These are phyloP conservation scores for Catotricha subobsoleta DNA, from an alignment of 2,888 invertebrate genomes.

Conservation along the genomic window DNA sequence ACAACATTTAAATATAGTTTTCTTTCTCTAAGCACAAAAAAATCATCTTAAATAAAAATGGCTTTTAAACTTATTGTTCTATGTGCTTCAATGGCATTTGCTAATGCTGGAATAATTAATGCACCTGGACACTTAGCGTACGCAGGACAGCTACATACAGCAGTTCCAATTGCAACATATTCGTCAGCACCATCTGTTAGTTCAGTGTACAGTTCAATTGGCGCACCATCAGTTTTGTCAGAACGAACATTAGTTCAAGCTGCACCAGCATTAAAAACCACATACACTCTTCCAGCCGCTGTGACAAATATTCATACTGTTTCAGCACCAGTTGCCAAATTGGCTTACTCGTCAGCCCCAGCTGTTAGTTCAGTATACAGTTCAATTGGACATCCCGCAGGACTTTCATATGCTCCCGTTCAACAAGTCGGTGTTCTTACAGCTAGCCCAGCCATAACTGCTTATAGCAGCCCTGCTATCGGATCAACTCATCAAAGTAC, in stretches of 20 bases:
- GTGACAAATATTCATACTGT: conserved; percentile 18
- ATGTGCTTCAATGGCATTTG: neutral
- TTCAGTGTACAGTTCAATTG: conserved; percentile 15
- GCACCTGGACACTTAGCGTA: neutral
- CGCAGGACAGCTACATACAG: neutral
- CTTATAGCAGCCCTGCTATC: conserved; percentile 20
- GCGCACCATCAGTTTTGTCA: conserved; percentile 11
- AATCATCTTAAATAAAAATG: too few species aligned
- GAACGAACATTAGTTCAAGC: neutral
- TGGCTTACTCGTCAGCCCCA: conserved; percentile 28
- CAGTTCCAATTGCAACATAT: conserved; percentile 17
- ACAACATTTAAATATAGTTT: too few species aligned
- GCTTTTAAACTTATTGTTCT: neutral
- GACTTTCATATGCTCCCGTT: conserved; percentile 14
- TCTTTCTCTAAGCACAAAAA: too few species aligned
- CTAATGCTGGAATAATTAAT: too few species aligned
- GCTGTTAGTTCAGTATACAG: conserved; percentile 15
- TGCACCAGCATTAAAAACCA: neutral
- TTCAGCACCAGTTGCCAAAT: conserved; percentile 12
- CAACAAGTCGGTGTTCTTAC: conserved; percentile 13
- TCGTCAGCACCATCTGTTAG: conserved; percentile 25
- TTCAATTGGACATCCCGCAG: conserved; percentile 15
- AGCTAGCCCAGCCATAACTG: conserved; percentile 13
- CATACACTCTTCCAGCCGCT: neutral
- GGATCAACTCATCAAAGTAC: conserved; percentile 37